Conservation (phyloP, 2,113 vertebrate species). For the Dipodomys spectabilis region DNA sequence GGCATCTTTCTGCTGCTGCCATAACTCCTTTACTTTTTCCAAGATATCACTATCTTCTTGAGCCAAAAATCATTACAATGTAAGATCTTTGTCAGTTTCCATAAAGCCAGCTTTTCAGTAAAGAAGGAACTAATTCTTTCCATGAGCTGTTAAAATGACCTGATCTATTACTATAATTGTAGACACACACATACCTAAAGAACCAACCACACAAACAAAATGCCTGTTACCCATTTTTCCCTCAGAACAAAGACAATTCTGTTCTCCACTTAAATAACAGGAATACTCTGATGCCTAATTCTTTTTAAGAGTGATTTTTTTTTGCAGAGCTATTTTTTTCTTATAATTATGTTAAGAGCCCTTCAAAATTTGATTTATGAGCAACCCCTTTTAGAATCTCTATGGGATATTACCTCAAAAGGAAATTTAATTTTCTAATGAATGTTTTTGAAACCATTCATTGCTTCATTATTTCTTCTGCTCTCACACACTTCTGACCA, state of each 20-base stretch:
- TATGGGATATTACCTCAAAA: conserved; percentile 59
- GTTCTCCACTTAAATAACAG: conserved; percentile 52
- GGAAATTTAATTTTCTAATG: conserved; percentile 66
- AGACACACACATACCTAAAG: conserved; percentile 66
- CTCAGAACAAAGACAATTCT: conserved; percentile 63
- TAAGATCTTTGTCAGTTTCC: conserved; percentile 82
- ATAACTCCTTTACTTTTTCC: conserved; percentile 85
- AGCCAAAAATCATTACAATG: conserved; percentile 83
- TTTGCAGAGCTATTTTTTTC: conserved; percentile 40
- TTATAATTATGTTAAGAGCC: conserved; percentile 32
- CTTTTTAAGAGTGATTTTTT: conserved; percentile 1
- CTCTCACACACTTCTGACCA: not conserved
- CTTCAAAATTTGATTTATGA: conserved; percentile 72
- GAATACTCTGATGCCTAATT: conserved; percentile 1
- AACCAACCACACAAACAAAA: conserved; percentile 23
- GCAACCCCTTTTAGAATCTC: conserved; percentile 37
- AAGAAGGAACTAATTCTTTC: conserved; percentile 83
- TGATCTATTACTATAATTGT: conserved; percentile 70
- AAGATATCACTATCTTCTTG: conserved; percentile 79
- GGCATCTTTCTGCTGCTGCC: conserved; percentile 83
- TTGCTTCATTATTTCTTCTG: conserved; percentile 50
- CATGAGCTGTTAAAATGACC: conserved; percentile 74
- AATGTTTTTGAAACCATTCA: conserved; percentile 60
- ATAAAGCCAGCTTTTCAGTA: conserved; percentile 79
- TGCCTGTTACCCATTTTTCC: not conserved